A percentile compares a stretch with the other conserved stretches of the same genome.
Evolutionary conservation across 92 coral and sea anemone genomes (phyloP).

Genomic region (Phenganax subtilis): DNA sequence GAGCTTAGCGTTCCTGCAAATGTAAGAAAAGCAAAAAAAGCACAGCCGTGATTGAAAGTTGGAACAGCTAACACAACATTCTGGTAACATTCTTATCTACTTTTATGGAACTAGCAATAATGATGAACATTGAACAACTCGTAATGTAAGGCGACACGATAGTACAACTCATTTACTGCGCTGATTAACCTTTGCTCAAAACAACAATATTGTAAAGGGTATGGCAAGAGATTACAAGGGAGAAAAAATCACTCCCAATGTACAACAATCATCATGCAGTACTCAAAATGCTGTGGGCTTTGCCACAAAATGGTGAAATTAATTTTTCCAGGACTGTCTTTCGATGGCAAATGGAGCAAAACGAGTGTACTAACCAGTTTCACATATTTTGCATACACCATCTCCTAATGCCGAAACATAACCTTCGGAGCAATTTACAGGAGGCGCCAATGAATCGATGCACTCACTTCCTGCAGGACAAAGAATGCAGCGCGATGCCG

Average conservation of each 20-base stretch:
- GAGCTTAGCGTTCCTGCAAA: conserved; percentile 62
- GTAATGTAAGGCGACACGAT: too few species aligned
- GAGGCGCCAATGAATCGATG: conserved; percentile 61
- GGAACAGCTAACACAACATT: too few species aligned
- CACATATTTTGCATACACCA: conserved; percentile 61
- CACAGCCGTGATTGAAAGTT: neutral
- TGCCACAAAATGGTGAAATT: neutral
- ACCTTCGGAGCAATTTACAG: conserved; percentile 82
- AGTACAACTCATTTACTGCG: too few species aligned
- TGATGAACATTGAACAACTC: too few species aligned
- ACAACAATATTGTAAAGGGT: too few species aligned
- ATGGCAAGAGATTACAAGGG: too few species aligned
- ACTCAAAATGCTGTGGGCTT: neutral
- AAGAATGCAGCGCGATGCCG: conserved; percentile 69
- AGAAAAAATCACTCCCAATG: too few species aligned
- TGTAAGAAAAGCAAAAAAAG: neutral
- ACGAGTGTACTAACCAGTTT: conserved; percentile 53
- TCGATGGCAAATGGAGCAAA: neutral
- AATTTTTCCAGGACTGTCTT: neutral
- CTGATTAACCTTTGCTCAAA: too few species aligned
- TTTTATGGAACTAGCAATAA: too few species aligned
- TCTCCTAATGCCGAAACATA: conserved; percentile 72
- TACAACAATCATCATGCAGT: too few species aligned
- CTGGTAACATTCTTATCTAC: too few species aligned
- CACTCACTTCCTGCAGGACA: conserved; percentile 97